A percentile compares a stretch with the other conserved stretches of the same genome.
These are phyloP conservation scores for Streblospio benedicti DNA, from an alignment of 1,140 invertebrate species.

Conservation along the genomic window DNA sequence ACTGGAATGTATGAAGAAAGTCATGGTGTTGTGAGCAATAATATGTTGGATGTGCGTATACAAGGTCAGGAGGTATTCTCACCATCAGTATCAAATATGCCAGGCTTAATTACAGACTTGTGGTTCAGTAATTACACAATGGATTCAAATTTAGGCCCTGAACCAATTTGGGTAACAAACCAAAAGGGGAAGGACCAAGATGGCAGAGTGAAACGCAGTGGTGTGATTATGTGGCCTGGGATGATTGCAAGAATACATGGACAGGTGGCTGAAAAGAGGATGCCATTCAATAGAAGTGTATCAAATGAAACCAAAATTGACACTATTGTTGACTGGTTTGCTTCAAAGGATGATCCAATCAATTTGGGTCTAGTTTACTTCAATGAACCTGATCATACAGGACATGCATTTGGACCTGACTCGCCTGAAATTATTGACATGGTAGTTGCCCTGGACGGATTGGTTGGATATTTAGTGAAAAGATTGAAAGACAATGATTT, in stretches of 20 bases:
- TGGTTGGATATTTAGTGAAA: conserved; percentile 33
- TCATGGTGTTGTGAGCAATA: conserved; percentile 64
- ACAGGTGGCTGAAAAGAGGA: conserved; percentile 19
- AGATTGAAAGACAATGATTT: conserved; percentile 38
- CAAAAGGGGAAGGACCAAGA: conserved; percentile 22
- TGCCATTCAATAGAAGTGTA: conserved; percentile 41
- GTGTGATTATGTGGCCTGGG: conserved; percentile 16
- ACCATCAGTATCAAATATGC: conserved; percentile 45
- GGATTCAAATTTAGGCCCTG: conserved; percentile 17
- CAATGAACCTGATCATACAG: conserved; percentile 61
- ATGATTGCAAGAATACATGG: not conserved
- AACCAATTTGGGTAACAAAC: conserved; percentile 45
- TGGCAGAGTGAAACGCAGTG: conserved; percentile 17
- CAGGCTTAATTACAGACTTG: conserved; percentile 36
- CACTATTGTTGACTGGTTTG: conserved; percentile 58
- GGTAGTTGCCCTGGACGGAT: conserved; percentile 32
- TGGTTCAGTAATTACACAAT: conserved; percentile 19
- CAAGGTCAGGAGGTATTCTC: too few species aligned
- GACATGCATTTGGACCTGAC: conserved; percentile 42
- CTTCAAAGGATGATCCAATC: conserved; percentile 48
- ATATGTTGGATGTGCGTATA: conserved; percentile 60
- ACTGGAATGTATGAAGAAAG: conserved; percentile 66
- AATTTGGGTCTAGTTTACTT: conserved; percentile 62
- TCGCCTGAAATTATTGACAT: conserved; percentile 31
- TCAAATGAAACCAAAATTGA: conserved; percentile 52